phyloP scores from a whole-genome alignment of 2,113 vertebrate genomes.

The Seriola quinqueradiata region DNA sequence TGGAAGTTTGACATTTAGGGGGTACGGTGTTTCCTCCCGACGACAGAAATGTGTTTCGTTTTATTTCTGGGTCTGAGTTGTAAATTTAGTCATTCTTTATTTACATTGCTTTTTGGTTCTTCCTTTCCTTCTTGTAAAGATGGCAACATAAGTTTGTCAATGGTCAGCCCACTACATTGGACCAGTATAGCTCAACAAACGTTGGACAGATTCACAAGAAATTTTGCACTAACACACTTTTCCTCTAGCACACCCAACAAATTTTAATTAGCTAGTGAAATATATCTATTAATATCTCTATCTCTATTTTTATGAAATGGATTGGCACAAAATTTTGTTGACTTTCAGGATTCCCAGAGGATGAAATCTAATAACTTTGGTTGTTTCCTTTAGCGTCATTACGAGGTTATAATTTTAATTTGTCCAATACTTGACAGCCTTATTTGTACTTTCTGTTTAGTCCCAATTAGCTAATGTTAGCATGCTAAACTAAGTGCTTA shows the following conservation, averaged over 20 bases:
- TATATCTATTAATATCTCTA: background rate
- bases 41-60: background rate
- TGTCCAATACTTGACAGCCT: background rate
- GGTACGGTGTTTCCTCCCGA: background rate
- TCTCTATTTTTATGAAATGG: too few species aligned
- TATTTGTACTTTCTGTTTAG: background rate
- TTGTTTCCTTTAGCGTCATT: background rate
- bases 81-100: background rate
- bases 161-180: too few species aligned
- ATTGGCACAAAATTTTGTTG: too few species aligned
- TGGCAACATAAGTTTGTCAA: background rate
- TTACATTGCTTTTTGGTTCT: background rate
- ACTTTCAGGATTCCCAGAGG: too few species aligned
- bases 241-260: background rate
- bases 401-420: background rate
- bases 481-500: background rate
- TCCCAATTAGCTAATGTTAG: background rate
- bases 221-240: too few species aligned
- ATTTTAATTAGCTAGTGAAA: background rate
- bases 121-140: background rate
- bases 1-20: background rate
- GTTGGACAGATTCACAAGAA: too few species aligned
- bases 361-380: too few species aligned
- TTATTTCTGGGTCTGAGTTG: too few species aligned
- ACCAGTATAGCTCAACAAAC: too few species aligned